Percentiles rank a stretch among this genome's conserved stretches.
These are phyloP conservation scores for Solenopsis fugax DNA, from an alignment of 1,140 invertebrate genomes.

Conservation along the genomic window DNA sequence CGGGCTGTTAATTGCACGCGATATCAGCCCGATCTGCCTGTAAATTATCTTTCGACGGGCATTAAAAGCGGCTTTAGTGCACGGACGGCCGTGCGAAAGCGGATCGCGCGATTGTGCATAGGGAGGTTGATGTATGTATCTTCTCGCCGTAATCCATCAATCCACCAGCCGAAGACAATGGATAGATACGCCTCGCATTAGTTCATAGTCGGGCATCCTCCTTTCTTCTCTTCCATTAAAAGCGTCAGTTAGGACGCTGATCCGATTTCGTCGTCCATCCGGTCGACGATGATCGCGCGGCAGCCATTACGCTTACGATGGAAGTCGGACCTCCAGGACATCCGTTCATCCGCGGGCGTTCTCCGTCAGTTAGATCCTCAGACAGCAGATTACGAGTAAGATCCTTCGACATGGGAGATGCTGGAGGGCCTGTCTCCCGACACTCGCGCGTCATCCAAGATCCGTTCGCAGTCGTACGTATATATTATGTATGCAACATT, in stretches of 20 bases:
- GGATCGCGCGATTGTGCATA: conserved; percentile 8
- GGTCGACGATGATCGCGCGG: background rate
- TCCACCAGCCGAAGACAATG: conserved; percentile 46
- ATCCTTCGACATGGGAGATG: background rate
- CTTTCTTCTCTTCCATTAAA: background rate
- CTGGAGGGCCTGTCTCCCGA: background rate
- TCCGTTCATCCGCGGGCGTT: background rate
- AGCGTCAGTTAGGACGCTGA: conserved; percentile 18
- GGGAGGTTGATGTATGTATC: conserved; percentile 54
- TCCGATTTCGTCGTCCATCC: background rate
- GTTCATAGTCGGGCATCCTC: background rate
- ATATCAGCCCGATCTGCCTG: conserved; percentile 36
- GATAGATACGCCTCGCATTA: conserved; percentile 43
- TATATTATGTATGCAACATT: conserved; percentile 61
- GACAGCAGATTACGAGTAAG: background rate
- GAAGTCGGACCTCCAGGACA: background rate
- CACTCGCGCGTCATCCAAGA: conserved; percentile 19
- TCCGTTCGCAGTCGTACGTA: conserved; percentile 26
- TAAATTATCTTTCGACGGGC: conserved; percentile 58
- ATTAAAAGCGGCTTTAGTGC: conserved; percentile 39
- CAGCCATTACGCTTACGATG: background rate
- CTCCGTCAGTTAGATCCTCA: background rate
- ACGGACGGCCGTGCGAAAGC: background rate
- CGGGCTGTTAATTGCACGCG: conserved; percentile 51
- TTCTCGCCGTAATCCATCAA: conserved; percentile 53